Base-by-base conservation (phyloP, 2,888 invertebrate genomes). In the Ceraclea dissimilis region DNA sequence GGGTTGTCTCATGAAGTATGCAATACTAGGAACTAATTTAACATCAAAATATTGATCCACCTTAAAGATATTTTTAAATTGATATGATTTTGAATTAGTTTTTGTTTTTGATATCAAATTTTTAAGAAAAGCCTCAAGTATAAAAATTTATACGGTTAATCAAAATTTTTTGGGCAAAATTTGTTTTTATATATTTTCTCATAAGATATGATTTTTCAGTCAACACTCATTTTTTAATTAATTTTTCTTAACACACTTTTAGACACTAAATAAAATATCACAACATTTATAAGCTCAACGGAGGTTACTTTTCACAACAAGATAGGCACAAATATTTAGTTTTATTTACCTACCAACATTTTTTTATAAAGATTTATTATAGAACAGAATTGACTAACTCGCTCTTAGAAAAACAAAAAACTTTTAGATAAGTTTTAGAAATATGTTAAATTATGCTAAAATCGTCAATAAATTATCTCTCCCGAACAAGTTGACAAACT, bases 261-360 rank as follows among this genome's bases (percentile, higher is more conserved):
- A 26, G n/a, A 49, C 55, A 58, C 60, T 60, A 60, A 54, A 56
- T 56, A 43, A 61, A 61, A 61, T 61, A 61, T 61, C 61, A 61
- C 61, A 61, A 59, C 61, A 55, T 59, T 54, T 39, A 49, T 54
- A 57, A 57, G 57, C 57, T 57, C 54, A 21, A 44, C 20, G 34
- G 44, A 55, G 44, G 46, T 50, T 34, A 21, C 13, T 49, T 26
- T 26, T 49, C 21, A 49, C 26, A 49, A 22, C 39, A 8, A 39
- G 21, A 49, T 17, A 49, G 49, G 49, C 49, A 49, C 49, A 49
- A 17, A 21, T n/a, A 49, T 46, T 18, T 19, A 46, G 16, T 39
- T 4, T 39, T 5, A n/a, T 5, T 39, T 39, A 5, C 13, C 2
- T 39, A 39, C 8, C 5, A 39, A 8, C 13, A 39, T 39, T 39